These are phyloP conservation scores for Coturnix japonica DNA, from an alignment of 2,113 vertebrate genomes.

Conservation along the genomic window DNA sequence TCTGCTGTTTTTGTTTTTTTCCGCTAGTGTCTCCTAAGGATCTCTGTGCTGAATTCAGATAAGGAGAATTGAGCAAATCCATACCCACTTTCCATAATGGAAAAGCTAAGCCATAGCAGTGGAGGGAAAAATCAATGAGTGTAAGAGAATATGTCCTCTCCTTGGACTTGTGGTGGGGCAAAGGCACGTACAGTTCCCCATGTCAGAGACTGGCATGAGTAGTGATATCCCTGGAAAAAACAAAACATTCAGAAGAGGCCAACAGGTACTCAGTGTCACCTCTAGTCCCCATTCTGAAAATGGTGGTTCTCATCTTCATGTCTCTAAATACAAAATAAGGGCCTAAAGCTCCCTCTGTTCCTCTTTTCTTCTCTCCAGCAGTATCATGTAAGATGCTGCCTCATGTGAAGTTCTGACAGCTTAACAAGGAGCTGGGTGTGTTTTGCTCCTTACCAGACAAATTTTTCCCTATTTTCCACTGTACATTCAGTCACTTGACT, in stretches of 20 bases:
- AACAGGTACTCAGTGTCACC: background rate
- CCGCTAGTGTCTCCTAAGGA: background rate
- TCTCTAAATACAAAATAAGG: background rate
- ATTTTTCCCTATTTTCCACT: background rate
- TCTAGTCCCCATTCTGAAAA: background rate
- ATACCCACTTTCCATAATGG: background rate
- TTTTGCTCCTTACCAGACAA: background rate
- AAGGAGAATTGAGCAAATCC: background rate
- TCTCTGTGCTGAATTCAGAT: background rate
- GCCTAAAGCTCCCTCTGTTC: background rate
- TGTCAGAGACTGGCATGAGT: background rate
- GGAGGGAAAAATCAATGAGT: background rate
- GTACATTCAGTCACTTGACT: background rate
- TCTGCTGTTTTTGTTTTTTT: background rate
- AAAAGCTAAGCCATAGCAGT: background rate
- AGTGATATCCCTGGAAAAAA: background rate
- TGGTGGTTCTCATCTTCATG: background rate
- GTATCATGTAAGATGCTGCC: background rate
- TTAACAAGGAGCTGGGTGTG: background rate
- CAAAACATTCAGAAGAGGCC: background rate
- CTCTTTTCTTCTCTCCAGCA: background rate
- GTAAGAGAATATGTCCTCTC: fast-evolving
- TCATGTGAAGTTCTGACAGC: background rate
- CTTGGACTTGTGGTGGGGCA: background rate
- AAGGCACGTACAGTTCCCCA: background rate